These are phyloP conservation scores for Phallusia fumigata DNA, from an alignment of 23 tunicate species.

Conservation along the genomic window DNA sequence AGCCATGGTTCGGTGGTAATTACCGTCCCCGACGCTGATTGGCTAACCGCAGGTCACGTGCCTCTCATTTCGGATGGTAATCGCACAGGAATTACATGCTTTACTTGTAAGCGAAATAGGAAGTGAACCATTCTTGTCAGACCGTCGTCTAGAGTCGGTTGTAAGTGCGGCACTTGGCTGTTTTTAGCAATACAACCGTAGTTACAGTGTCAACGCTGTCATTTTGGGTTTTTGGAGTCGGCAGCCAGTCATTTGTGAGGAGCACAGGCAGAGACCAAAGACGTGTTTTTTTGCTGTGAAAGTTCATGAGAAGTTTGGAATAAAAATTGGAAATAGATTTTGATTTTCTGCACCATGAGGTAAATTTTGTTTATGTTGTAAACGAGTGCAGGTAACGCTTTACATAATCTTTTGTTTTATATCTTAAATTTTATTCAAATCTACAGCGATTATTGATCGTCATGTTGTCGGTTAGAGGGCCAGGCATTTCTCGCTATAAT, in stretches of 20 bases:
- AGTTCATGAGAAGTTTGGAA: not conserved
- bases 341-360: not conserved
- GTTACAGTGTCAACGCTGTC: not conserved
- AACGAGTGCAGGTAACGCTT: too few relatives aligned
- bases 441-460: too few relatives aligned
- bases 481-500: too few relatives aligned
- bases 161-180: not conserved
- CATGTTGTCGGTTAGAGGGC: too few relatives aligned
- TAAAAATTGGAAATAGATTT: not conserved
- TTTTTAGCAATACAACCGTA: not conserved
- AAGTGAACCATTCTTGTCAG: not conserved
- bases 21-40: conserved; percentile 1
- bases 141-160: not conserved
- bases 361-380: not conserved
- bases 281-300: not conserved
- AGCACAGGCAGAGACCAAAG: not conserved
- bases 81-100: not conserved
- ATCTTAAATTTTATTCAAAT: too few relatives aligned
- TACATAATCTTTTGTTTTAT: too few relatives aligned
- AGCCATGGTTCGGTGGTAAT: not conserved
- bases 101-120: not conserved
- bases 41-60: not conserved
- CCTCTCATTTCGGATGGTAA: not conserved
- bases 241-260: not conserved
- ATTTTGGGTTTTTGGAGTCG: not conserved